phyloP scores from a whole-genome alignment of 1,140 invertebrate genomes.

The Danaus plexippus region DNA sequence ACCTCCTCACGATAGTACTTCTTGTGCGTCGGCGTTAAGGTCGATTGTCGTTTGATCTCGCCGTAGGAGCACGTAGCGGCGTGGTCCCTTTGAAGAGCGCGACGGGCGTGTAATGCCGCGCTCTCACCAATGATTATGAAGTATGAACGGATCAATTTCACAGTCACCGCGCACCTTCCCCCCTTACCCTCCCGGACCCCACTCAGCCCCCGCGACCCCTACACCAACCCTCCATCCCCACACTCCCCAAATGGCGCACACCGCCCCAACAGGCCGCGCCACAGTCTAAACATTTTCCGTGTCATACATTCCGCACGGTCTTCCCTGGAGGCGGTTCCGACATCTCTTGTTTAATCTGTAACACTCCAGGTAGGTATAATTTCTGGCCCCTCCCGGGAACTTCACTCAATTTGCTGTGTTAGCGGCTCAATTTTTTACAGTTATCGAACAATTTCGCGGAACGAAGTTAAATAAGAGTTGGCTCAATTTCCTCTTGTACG shows the following conservation, averaged over 20 bases:
- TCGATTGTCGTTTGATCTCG: too few relatives aligned
- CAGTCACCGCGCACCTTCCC: constrained; percentile 33
- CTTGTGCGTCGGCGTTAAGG: too few relatives aligned
- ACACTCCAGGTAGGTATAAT: constrained; percentile 3
- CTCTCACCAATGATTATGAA: constrained; percentile 42
- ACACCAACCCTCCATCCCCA: constrained; percentile 4
- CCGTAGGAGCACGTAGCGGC: not conserved
- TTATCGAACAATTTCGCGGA: constrained; percentile 41
- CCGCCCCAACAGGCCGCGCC: not conserved
- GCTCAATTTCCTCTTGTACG: constrained; percentile 24
- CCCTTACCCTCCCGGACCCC: not conserved
- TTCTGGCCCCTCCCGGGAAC: constrained; percentile 3
- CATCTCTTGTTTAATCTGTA: too few relatives aligned
- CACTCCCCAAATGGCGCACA: too few relatives aligned
- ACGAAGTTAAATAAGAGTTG: constrained; percentile 45
- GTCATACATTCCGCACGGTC: too few relatives aligned
- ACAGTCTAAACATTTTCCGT: constrained; percentile 16
- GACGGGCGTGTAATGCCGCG: constrained; percentile 7
- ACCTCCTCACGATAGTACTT: too few relatives aligned
- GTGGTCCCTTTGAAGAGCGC: constrained; percentile 12
- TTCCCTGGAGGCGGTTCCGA: too few relatives aligned
- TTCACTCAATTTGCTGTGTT: constrained; percentile 59
- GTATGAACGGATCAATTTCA: constrained; percentile 52
- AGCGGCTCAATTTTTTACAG: constrained; percentile 48
- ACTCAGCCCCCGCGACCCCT: constrained; percentile 12